Percentiles rank a stretch among this genome's conserved stretches.
These are phyloP conservation scores for Glossophaga mutica DNA, from an alignment of 2,797 vertebrate species.

Conservation along the genomic window DNA sequence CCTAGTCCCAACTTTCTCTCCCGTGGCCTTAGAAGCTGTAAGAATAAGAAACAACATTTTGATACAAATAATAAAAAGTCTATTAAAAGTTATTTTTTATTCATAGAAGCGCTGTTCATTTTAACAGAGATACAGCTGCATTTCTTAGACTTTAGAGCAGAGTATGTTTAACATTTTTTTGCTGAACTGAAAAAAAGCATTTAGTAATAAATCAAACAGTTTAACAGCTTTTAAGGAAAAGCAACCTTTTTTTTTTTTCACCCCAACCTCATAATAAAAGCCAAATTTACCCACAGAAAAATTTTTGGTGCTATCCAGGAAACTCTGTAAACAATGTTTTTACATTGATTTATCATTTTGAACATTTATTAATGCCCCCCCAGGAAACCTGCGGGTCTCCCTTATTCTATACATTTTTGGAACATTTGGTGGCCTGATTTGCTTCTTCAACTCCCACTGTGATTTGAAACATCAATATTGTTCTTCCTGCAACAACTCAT, in stretches of 20 bases:
- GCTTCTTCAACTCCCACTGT: not conserved
- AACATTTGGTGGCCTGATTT: not conserved
- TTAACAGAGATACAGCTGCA: not conserved
- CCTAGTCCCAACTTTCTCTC: conserved; percentile 92
- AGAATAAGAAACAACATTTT: conserved; percentile 53
- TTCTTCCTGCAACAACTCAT: not conserved
- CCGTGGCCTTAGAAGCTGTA: conserved; percentile 93
- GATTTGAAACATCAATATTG: not conserved
- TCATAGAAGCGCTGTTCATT: not conserved
- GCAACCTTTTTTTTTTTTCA: not conserved
- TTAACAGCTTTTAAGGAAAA: conserved; percentile 19
- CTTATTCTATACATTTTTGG: not conserved
- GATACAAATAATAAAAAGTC: not conserved
- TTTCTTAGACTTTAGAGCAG: not conserved
- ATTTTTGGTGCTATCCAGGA: not conserved
- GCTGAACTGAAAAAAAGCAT: not conserved
- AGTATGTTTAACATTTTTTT: not conserved
- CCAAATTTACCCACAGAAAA: not conserved
- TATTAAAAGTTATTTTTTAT: not conserved
- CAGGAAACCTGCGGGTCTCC: not conserved
- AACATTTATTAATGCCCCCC: not conserved
- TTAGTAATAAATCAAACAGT: not conserved
- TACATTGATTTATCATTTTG: not conserved
- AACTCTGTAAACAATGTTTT: not conserved
- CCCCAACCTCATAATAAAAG: not conserved